Evolutionary conservation across 2,888 invertebrate species (phyloP), one percentile per base, ranked within the genome.

Genomic region (Luperina nickerlii): DNA sequence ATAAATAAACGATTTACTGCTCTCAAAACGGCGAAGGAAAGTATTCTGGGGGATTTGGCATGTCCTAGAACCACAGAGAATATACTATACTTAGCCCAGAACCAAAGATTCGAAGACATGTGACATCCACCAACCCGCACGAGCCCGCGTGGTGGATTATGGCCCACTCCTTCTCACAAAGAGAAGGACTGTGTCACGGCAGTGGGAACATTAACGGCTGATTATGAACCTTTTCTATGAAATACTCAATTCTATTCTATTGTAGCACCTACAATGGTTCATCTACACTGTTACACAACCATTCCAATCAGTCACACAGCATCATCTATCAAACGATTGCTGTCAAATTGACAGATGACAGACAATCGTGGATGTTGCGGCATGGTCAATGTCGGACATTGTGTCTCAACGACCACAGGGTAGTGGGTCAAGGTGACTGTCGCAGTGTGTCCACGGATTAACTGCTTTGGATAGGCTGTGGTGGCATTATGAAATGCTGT

Each of bases 351-450:
- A 54, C 74, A 74, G 76, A 27, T 74, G 69, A 62, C 73, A 27
- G 79, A 60, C 73, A 85, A 74, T 75, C 77, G 77, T 71, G 69
- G 51, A 20, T 74, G 68, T 85, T 81, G 81, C 69, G 11, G 60
- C 73, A 67, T 69, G 85, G 85, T 79, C 86, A 85, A 85, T 85
- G 83, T 86, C 85, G 72, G 69, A 18, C 74, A 77, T 69, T 80
- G 78, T 82, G 82, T 70, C 38, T 62, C 63, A 75, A 85, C 27
- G 42, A 18, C 38, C 71, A 65, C 60, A 65, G 82, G 71, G 66
- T 76, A 84, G 54, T 72, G 38, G 79, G 83, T 82, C 79, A 85
- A 73, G 86, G 84, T 77, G 65, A 54, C 42, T 45, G 42, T 24
- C 65, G 27, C 66, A 45, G 70, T 32, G 13, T 65, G 27, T 13